A percentile compares a stretch with the other conserved stretches of the same genome.
Conservation (phyloP, 92 coral and sea anemone genomes). For the Bergia sp. region DNA sequence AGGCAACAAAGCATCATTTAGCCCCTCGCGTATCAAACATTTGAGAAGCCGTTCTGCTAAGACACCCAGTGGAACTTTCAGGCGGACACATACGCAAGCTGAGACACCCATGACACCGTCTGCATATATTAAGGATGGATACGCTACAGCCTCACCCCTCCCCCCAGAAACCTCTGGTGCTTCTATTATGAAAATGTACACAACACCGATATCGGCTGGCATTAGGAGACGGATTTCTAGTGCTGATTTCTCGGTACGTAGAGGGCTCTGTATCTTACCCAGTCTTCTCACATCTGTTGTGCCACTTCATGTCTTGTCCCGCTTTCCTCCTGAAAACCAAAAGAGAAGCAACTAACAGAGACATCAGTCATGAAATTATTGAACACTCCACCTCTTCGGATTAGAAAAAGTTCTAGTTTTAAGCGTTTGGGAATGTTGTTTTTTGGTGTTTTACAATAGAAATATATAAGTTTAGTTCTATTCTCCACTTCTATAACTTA, state of each 20-base stretch:
- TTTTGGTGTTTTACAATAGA: too few species aligned
- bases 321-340: too few species aligned
- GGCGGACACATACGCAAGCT: conserved; percentile 12
- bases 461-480: too few species aligned
- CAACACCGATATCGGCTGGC: conserved; percentile 49
- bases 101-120: conserved; percentile 58
- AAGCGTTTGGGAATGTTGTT: too few species aligned
- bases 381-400: too few species aligned
- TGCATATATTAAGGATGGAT: conserved; percentile 36
- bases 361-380: neutral
- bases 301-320: neutral
- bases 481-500: too few species aligned
- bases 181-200: conserved; percentile 51
- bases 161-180: conserved; percentile 40
- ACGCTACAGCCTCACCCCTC: conserved; percentile 24
- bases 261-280: neutral
- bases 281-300: neutral
- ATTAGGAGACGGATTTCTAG: conserved; percentile 54
- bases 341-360: neutral
- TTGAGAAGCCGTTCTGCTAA: conserved; percentile 56
- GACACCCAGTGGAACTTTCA: conserved; percentile 43
- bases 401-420: too few species aligned
- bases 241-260: conserved; percentile 55
- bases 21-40: conserved; percentile 53
- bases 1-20: conserved; percentile 48